Percentiles rank a stretch among this genome's conserved stretches.
phyloP scores from a whole-genome alignment of 2,797 vertebrate genomes.

The Centropyge bicolor region DNA sequence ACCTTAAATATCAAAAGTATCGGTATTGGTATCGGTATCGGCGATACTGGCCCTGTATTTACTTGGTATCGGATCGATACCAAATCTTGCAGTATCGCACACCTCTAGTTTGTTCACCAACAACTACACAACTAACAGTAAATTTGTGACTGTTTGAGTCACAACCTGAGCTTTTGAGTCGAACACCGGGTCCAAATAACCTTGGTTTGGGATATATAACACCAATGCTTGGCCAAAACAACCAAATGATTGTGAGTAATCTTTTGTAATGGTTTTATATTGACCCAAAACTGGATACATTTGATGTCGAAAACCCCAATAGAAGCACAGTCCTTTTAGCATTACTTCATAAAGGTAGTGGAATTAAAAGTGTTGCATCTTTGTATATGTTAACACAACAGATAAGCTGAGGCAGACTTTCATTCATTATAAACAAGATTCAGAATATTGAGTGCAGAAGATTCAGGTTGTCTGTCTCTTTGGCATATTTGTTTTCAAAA shows the following conservation, averaged over 20 bases:
- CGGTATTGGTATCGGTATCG: too few relatives aligned
- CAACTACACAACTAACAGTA: not conserved
- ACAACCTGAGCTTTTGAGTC: not conserved
- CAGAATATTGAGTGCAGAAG: not conserved
- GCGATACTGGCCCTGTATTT: too few relatives aligned
- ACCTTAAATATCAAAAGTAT: too few relatives aligned
- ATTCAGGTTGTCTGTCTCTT: not conserved
- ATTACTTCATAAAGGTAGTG: not conserved
- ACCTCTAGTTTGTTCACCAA: too few relatives aligned
- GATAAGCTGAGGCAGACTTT: not conserved
- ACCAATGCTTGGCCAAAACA: not conserved
- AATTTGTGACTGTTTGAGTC: not conserved
- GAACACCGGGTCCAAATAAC: not conserved
- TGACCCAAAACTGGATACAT: not conserved
- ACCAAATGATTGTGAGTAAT: too few relatives aligned
- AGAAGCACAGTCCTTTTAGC: not conserved
- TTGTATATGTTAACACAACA: not conserved
- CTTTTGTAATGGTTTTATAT: not conserved
- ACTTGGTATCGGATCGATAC: too few relatives aligned
- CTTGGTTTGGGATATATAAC: not conserved
- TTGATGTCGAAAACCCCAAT: not conserved
- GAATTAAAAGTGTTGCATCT: not conserved
- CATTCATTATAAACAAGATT: not conserved
- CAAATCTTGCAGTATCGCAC: too few relatives aligned
- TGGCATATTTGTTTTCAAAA: slow-evolving; percentile 1